Conservation (phyloP, 2,797 vertebrate species). For the Tokudaia tokunoshimensis region DNA sequence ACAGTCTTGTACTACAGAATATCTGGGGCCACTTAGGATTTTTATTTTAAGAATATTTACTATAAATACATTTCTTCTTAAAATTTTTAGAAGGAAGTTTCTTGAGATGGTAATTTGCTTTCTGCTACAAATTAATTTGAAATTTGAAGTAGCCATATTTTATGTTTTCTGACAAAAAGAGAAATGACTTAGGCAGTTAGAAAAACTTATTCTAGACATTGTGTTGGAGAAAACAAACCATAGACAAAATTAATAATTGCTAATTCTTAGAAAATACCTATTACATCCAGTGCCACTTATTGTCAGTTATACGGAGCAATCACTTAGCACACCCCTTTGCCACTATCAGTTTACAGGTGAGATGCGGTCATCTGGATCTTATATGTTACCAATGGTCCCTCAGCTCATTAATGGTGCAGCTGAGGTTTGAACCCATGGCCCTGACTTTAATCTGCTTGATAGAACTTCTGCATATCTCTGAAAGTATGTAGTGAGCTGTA, state of each 20-base stretch:
- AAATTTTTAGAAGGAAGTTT: constrained; percentile 44
- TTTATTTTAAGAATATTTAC: constrained; percentile 40
- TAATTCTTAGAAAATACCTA: constrained; percentile 1
- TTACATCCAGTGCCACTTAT: background rate
- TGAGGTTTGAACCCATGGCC: constrained; percentile 10
- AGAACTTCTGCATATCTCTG: background rate
- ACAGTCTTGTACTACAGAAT: background rate
- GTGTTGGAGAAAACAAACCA: background rate
- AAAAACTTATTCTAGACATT: constrained; percentile 21
- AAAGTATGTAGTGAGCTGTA: background rate
- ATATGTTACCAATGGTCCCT: background rate
- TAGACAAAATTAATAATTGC: constrained; percentile 26
- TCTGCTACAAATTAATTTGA: constrained; percentile 46
- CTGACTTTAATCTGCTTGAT: background rate
- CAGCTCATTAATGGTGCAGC: background rate
- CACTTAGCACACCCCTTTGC: background rate
- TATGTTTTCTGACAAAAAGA: constrained; percentile 49
- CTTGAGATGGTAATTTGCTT: constrained; percentile 52
- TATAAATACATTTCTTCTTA: constrained; percentile 19
- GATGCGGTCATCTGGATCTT: background rate
- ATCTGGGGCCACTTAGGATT: constrained; percentile 22
- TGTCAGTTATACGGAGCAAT: background rate
- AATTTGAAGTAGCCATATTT: constrained; percentile 20
- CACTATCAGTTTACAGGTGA: constrained; percentile 19
- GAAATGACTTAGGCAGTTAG: background rate